A percentile compares a stretch with the other conserved stretches of the same genome.
These are phyloP conservation scores for Branchipolynoe longqiensis DNA, from an alignment of 2,888 invertebrate genomes.

Conservation along the genomic window DNA sequence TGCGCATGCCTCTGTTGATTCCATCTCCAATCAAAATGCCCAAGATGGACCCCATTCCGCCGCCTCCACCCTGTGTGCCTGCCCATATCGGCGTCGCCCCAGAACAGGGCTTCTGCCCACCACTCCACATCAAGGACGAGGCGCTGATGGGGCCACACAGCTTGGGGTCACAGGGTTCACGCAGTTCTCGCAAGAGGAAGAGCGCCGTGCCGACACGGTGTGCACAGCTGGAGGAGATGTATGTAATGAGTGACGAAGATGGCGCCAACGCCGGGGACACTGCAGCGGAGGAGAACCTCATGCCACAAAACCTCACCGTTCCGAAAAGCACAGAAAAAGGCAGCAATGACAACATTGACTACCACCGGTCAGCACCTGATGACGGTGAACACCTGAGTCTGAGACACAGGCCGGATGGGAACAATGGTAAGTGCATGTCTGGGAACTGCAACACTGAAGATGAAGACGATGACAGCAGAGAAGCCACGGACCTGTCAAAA, in stretches of 20 bases:
- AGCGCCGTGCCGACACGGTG: conserved; percentile 77
- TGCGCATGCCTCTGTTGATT: conserved; percentile 58
- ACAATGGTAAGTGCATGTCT: conserved; percentile 28
- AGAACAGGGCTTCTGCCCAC: neutral
- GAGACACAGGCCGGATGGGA: conserved; percentile 59
- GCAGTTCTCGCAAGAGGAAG: conserved; percentile 70
- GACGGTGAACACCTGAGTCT: conserved; percentile 58
- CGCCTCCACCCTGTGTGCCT: neutral
- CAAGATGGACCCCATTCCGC: conserved; percentile 67
- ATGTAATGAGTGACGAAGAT: conserved; percentile 73
- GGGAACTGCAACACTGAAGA: conserved; percentile 48
- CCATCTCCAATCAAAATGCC: conserved; percentile 74
- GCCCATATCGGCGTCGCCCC: neutral
- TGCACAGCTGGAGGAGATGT: conserved; percentile 72
- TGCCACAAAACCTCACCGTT: conserved; percentile 59
- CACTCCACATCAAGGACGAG: conserved; percentile 24
- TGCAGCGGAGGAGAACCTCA: conserved; percentile 63
- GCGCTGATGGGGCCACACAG: neutral
- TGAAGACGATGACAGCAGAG: neutral
- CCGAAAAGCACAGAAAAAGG: conserved; percentile 40
- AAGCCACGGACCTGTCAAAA: neutral
- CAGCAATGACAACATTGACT: neutral
- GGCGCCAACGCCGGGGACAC: conserved; percentile 73
- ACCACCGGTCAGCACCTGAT: conserved; percentile 21
- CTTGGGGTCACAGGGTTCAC: neutral